Evolutionary conservation across 1,140 invertebrate genomes (phyloP).

Genomic region (Cotesia vestalis): DNA sequence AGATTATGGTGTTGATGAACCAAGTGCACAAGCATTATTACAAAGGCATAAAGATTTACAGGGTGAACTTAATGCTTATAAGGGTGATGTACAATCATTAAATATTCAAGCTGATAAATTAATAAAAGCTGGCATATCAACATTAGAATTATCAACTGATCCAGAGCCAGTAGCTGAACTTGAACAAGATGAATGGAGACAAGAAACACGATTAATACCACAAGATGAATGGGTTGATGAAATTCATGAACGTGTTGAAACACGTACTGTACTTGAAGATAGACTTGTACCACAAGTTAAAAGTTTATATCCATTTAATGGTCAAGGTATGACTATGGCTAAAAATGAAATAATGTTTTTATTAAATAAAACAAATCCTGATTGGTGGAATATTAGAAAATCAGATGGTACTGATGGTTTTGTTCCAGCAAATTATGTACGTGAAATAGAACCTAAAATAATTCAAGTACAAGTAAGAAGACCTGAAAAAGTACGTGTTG

Average conservation of each 20-base stretch:
- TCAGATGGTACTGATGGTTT: constrained; percentile 92
- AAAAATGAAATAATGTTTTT: constrained; percentile 92
- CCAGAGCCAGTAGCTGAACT: constrained; percentile 71
- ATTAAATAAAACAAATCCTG: constrained; percentile 92
- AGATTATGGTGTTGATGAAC: constrained; percentile 91
- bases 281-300: constrained; percentile 88
- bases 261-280: constrained; percentile 85
- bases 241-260: constrained; percentile 83
- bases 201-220: constrained; percentile 81
- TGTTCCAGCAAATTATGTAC: constrained; percentile 97
- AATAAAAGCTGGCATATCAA: constrained; percentile 80
- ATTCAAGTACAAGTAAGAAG: constrained; percentile 84
- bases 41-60: constrained; percentile 88
- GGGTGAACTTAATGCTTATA: constrained; percentile 91
- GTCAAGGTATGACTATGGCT: constrained; percentile 90
- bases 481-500: constrained; percentile 82
- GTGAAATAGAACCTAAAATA: constrained; percentile 89
- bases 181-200: constrained; percentile 80
- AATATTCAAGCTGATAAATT: constrained; percentile 86
- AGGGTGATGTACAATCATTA: constrained; percentile 86
- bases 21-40: constrained; percentile 84
- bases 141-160: constrained; percentile 76
- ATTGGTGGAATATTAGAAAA: constrained; percentile 98
- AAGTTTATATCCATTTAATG: constrained; percentile 89
- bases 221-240: constrained; percentile 93